Conservation (phyloP, 2,113 vertebrate genomes). For the mouse (Mus musculus) region DNA sequence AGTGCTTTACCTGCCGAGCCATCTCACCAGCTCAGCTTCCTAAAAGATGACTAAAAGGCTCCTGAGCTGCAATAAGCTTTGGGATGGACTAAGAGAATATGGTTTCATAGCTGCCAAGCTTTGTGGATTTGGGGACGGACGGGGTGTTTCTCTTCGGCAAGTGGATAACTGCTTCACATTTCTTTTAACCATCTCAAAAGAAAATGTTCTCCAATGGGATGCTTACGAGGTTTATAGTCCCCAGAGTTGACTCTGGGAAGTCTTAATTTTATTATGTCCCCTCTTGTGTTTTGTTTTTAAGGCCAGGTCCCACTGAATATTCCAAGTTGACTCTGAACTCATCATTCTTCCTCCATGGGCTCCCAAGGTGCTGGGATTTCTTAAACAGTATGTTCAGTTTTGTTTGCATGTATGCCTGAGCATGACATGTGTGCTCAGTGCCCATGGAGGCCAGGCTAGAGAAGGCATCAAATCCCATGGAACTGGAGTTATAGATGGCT, state of each 20-base stretch:
- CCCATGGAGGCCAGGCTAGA: background rate
- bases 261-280: background rate
- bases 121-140: background rate
- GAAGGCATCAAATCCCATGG: background rate
- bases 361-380: background rate
- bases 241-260: conserved; percentile 1
- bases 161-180: background rate
- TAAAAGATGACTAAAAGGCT: background rate
- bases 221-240: background rate
- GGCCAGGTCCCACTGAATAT: background rate
- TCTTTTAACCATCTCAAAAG: background rate
- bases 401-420: background rate
- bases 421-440: background rate
- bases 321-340: background rate
- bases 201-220: background rate
- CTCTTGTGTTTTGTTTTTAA: background rate
- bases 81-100: background rate
- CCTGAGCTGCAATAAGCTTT: background rate
- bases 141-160: background rate
- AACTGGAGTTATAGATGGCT: background rate
- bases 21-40: no score
- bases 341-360: background rate
- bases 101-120: background rate
- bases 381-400: background rate
- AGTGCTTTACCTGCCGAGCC: background rate